Evolutionary conservation across 2,888 invertebrate genomes (phyloP).

Genomic region (Fragum fragum): DNA sequence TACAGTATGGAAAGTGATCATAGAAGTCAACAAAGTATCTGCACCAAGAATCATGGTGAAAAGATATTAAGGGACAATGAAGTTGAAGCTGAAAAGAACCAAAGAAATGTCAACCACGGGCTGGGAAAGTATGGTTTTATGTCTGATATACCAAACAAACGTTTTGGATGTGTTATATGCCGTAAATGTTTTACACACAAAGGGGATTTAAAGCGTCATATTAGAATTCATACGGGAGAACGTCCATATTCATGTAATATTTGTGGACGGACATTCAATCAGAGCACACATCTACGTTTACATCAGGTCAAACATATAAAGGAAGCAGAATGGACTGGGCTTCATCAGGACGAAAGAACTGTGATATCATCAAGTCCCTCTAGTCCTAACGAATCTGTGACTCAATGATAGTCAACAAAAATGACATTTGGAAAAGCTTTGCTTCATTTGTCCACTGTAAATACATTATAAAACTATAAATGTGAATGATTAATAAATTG

Average conservation of each 20-base stretch:
- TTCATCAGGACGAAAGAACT: too few relatives aligned
- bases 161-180: constrained; percentile 45
- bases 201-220: constrained; percentile 47
- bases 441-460: too few relatives aligned
- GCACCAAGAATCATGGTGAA: background rate
- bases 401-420: too few relatives aligned
- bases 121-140: constrained; percentile 34
- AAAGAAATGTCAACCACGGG: constrained; percentile 2
- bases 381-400: too few relatives aligned
- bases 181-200: constrained; percentile 44
- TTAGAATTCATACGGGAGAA: constrained; percentile 61
- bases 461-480: too few relatives aligned
- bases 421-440: too few relatives aligned
- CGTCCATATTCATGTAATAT: constrained; percentile 45
- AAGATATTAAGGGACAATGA: background rate
- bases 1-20: background rate
- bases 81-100: background rate
- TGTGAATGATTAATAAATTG: too few relatives aligned
- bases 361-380: too few relatives aligned
- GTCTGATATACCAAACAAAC: constrained; percentile 30
- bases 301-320: constrained; percentile 29
- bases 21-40: background rate
- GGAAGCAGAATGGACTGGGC: background rate
- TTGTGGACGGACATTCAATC: constrained; percentile 53
- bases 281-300: constrained; percentile 33